Conservation (phyloP, 2,113 vertebrate species). For the Sterrhoptilus dennistouni region DNA sequence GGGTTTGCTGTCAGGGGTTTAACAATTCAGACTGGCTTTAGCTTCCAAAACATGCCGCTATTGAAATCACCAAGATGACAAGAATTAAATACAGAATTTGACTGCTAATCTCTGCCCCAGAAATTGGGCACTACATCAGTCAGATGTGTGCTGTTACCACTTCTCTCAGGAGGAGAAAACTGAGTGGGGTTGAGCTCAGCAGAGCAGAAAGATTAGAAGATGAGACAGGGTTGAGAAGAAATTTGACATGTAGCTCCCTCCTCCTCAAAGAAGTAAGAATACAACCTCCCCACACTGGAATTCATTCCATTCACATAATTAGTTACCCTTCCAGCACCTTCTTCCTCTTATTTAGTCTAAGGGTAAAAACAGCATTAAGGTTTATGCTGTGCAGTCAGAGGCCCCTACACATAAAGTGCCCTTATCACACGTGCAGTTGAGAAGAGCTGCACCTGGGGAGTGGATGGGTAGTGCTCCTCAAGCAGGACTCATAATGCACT, state of each 20-base stretch:
- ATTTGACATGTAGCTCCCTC: neutral
- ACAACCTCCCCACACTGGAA: neutral
- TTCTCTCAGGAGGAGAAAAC: neutral
- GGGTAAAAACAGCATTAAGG: neutral
- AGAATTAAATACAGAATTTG: neutral
- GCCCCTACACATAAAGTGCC: neutral
- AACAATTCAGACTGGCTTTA: neutral
- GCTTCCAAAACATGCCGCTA: neutral
- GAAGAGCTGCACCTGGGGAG: neutral
- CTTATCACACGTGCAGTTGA: neutral
- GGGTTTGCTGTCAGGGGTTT: slow-evolving; percentile 60
- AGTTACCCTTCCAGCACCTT: neutral
- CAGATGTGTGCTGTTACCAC: neutral
- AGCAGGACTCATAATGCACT: neutral
- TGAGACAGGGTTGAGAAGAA: neutral
- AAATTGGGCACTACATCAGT: neutral
- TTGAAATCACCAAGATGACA: neutral
- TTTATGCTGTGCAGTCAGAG: neutral
- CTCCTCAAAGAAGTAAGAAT: neutral
- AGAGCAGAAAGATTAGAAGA: neutral
- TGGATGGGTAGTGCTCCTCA: neutral
- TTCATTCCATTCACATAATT: neutral
- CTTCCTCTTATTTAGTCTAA: neutral
- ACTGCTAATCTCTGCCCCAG: slow-evolving; percentile 25
- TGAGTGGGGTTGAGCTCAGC: neutral